Conservation (phyloP, 1,140 invertebrate species). For the Cyrtorhinus lividipennis region DNA sequence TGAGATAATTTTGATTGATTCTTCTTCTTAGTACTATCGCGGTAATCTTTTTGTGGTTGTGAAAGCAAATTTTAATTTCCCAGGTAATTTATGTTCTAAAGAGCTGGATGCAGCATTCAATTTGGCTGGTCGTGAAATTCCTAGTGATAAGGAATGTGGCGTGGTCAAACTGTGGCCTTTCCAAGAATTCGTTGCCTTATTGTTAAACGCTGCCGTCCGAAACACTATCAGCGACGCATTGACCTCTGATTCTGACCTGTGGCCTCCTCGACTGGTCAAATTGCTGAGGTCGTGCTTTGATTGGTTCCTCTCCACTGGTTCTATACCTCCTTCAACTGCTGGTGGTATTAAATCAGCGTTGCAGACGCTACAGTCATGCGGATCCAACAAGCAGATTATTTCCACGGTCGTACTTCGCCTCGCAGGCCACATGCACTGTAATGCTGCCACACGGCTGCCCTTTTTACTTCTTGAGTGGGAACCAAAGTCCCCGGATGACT, state of each 20-base stretch:
- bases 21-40: too few relatives aligned
- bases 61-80: too few relatives aligned
- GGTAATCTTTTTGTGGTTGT: too few relatives aligned
- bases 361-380: background rate
- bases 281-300: background rate
- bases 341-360: background rate
- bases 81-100: background rate
- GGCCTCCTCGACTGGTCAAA: too few relatives aligned
- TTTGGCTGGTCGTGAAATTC: background rate
- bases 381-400: background rate
- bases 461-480: background rate
- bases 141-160: background rate
- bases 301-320: background rate
- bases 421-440: background rate
- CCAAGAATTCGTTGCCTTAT: conserved; percentile 31
- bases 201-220: conserved; percentile 21
- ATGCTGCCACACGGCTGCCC: background rate
- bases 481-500: background rate
- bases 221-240: background rate
- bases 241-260: background rate
- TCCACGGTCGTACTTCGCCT: background rate
- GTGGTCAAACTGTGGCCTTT: conserved; percentile 32
- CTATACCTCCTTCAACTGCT: background rate
- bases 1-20: background rate
- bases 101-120: background rate